Conservation (phyloP, 2,797 vertebrate species). For the Typhlichthys subterraneus region DNA sequence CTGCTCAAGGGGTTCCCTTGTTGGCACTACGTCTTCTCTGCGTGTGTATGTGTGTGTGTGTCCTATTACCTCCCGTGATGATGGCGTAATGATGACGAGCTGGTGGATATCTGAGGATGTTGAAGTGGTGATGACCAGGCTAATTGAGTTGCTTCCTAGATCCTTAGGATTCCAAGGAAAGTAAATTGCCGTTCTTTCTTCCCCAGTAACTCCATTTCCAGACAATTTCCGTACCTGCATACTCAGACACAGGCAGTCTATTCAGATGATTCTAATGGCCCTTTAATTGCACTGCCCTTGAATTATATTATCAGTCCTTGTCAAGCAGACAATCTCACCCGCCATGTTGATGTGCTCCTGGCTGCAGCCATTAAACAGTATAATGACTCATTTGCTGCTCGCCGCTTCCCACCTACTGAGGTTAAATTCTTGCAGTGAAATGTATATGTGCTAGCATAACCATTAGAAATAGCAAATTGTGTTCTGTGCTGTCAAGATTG, state of each 20-base stretch:
- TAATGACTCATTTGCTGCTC: constrained; percentile 40
- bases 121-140: constrained; percentile 21
- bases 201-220: neutral
- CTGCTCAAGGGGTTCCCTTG: constrained; percentile 26
- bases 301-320: constrained; percentile 42
- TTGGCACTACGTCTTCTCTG: constrained; percentile 19
- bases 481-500: neutral
- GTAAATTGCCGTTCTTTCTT: too few relatives aligned
- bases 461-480: constrained; percentile 4
- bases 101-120: constrained; percentile 17
- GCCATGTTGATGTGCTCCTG: constrained; percentile 28
- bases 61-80: constrained; percentile 22
- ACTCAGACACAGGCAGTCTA: constrained; percentile 13
- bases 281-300: constrained; percentile 56
- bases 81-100: constrained; percentile 26
- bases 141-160: constrained; percentile 11
- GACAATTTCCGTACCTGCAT: neutral
- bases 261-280: constrained; percentile 23
- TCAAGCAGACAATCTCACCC: constrained; percentile 36
- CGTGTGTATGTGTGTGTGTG: constrained; percentile 4
- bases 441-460: constrained; percentile 12
- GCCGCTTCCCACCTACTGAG: constrained; percentile 28
- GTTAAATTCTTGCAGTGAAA: constrained; percentile 25
- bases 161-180: constrained; percentile 32
- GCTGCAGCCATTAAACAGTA: constrained; percentile 25